Evolutionary conservation across 2,888 invertebrate genomes (phyloP).

Genomic region (Dioctria rufipes): DNA sequence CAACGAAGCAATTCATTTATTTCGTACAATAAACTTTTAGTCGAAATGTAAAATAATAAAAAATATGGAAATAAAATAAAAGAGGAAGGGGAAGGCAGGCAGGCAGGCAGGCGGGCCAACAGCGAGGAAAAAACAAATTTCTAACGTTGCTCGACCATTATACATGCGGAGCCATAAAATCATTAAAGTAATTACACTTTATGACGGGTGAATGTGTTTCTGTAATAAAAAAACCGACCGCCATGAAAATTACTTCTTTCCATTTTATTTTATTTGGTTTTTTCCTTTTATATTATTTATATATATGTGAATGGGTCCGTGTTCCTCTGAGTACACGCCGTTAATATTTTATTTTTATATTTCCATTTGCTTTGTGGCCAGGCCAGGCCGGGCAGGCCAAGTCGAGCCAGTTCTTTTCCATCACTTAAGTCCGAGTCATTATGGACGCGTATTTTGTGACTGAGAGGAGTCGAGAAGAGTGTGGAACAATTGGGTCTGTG

Average conservation of each 20-base stretch:
- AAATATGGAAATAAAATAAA: conserved; percentile 42
- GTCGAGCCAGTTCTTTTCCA: conserved; percentile 50
- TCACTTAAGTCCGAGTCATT: conserved; percentile 50
- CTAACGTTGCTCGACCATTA: conserved; percentile 58
- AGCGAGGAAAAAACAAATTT: conserved; percentile 59
- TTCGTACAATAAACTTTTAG: conserved; percentile 54
- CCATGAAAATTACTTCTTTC: conserved; percentile 59
- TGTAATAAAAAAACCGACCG: conserved; percentile 60
- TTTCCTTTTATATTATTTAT: conserved; percentile 44
- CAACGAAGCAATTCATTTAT: conserved; percentile 36
- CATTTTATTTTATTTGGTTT: conserved; percentile 53
- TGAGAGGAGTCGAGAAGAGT: not conserved
- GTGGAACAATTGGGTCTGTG: conserved; percentile 11
- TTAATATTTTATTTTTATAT: conserved; percentile 52
- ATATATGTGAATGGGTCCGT: conserved; percentile 43
- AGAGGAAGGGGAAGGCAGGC: not conserved
- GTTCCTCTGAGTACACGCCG: conserved; percentile 15
- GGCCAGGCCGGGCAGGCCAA: conserved; percentile 29
- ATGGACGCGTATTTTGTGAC: conserved; percentile 34
- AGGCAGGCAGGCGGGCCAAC: not conserved
- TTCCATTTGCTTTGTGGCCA: conserved; percentile 50
- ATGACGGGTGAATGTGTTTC: conserved; percentile 62
- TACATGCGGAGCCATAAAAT: conserved; percentile 63
- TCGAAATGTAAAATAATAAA: conserved; percentile 53
- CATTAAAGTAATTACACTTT: conserved; percentile 64